Evolutionary conservation across 2,888 invertebrate genomes (phyloP), one percentile per base, ranked within the genome.

Genomic region (Ophion ellenae): DNA sequence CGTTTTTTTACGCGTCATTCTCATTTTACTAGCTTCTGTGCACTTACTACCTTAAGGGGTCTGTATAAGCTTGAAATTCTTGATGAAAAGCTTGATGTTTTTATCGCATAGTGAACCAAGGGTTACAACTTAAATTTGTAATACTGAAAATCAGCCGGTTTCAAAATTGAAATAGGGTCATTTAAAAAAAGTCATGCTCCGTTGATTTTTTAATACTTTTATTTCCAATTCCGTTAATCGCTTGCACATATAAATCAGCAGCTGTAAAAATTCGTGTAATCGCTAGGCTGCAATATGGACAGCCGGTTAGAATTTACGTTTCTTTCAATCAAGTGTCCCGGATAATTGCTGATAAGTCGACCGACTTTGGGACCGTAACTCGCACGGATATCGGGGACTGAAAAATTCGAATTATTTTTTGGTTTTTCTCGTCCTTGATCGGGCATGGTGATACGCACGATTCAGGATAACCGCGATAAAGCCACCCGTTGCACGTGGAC

Each of bases 381-480:
- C 63, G 24, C 53, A 36, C 36, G 28, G n/a, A 57, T 74, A 6
- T 53, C 53, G 17, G 24, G 24, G 14, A 78, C 14, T 17, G 53
- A 78, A 40, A 28, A 32, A 53, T 61, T 28, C 2, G 3, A 5
- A 4, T 14, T 53, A 40, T 24, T 67, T 64, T 71, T 32, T 82
- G 32, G 59, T 74, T 78, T 67, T 40, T 77, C 40, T 71, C 32
- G 67, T 53, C 59, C 64, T 61, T 28, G 78, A 79, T 71, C 28
- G 61, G 53, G 71, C 63, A 47, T n/a, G 17, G 24, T 69, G 77
- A 81, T 75, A 66, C 66, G 32, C 74, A 53, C 40, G 81, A 73
- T 76, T 7, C 36, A 71, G 66, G 79, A 82, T 77, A 57, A 76
- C 64, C 64, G 61, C 20, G 75, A 61, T 79, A 82, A 84, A 63